Evolutionary conservation across 1,140 invertebrate species (phyloP), one percentile per base, ranked within the genome.

Genomic region (Drosophila lowei): DNA sequence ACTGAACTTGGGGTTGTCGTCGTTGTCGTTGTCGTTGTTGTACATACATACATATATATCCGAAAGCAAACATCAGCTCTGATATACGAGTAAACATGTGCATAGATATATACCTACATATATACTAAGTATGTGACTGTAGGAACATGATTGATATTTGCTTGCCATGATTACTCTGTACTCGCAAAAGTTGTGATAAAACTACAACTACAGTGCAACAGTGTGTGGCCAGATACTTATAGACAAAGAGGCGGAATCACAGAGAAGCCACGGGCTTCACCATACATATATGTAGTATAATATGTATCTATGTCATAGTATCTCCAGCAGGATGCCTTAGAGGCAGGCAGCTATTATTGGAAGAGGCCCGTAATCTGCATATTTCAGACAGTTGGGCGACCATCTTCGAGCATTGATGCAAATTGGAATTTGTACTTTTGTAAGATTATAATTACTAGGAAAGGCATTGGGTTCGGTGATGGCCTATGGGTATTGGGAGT

Each of bases 71-170:
- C 23, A 25, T 25, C 4, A 25, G 23, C 23, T 5, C 23, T 25
- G 23, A 25, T 25, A 25, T 25, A 25, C 5, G 23, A 25, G 23
- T 25, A 25, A 5, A 25, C 23, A 25, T 25, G 23, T 25, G 23
- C 23, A 25, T 25, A 25, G 23, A 25, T 5, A 43, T 18, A 21
- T 9, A 41, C 25, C 43, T 9, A 49, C 9, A 6, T 43, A 23
- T 48, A 38, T 42, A 25, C 9, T 21, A 15, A 28, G 23, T 44
- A 7, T 53, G 48, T 76, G 28, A 34, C 9, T 60, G 56, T 57
- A 44, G 30, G 57, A 49, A 50, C 63, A 57, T 62, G 71, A 74
- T 74, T 74, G 60, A 74, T 74, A 74, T 74, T 74, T 74, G 71
- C 71, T 49, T 50, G 61, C 43, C 52, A 72, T 73, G 71, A 73